Evolutionary conservation across 2,888 invertebrate genomes (phyloP).

Genomic region (Scaptomyza cyrtandrae): DNA sequence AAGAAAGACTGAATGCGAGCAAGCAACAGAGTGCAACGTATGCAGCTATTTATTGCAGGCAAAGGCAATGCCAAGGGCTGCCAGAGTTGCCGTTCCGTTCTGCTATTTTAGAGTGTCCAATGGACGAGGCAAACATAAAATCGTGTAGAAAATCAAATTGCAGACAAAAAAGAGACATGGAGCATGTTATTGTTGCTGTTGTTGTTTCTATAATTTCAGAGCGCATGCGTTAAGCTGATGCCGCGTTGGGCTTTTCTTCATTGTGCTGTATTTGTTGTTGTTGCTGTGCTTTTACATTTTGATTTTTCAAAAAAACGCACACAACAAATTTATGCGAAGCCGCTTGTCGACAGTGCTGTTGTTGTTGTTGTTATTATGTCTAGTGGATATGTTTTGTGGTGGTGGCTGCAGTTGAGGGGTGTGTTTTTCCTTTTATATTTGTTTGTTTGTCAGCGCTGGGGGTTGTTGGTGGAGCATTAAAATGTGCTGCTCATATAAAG

Average conservation of each 20-base stretch:
- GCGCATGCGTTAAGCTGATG: slow-evolving; percentile 70
- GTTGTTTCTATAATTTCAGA: slow-evolving; percentile 52
- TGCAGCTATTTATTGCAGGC: slow-evolving; percentile 67
- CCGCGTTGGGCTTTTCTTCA: slow-evolving; percentile 55
- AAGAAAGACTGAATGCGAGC: slow-evolving; percentile 11
- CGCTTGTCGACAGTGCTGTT: slow-evolving; percentile 50
- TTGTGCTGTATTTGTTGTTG: slow-evolving; percentile 46
- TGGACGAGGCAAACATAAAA: slow-evolving; percentile 64
- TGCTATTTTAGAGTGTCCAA: slow-evolving; percentile 55
- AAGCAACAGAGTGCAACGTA: slow-evolving; percentile 49
- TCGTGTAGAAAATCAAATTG: slow-evolving; percentile 70
- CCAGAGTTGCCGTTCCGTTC: slow-evolving; percentile 24
- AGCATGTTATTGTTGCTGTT: slow-evolving; percentile 44
- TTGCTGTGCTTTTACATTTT: slow-evolving; percentile 62
- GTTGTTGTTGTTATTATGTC: slow-evolving; percentile 20
- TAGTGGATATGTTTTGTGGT: slow-evolving; percentile 40
- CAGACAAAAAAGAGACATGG: slow-evolving; percentile 54
- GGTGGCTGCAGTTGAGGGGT: slow-evolving; percentile 62
- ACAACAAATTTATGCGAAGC: slow-evolving; percentile 58
- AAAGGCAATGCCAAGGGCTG: slow-evolving; percentile 19
- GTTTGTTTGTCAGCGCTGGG: slow-evolving; percentile 38
- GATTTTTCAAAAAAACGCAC: slow-evolving; percentile 58
- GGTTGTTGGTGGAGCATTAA: slow-evolving; percentile 60
- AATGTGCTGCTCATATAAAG: slow-evolving; percentile 11
- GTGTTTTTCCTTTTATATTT: slow-evolving; percentile 36